phyloP scores from a whole-genome alignment of 1,140 invertebrate species.

The Apolygus lucorum region DNA sequence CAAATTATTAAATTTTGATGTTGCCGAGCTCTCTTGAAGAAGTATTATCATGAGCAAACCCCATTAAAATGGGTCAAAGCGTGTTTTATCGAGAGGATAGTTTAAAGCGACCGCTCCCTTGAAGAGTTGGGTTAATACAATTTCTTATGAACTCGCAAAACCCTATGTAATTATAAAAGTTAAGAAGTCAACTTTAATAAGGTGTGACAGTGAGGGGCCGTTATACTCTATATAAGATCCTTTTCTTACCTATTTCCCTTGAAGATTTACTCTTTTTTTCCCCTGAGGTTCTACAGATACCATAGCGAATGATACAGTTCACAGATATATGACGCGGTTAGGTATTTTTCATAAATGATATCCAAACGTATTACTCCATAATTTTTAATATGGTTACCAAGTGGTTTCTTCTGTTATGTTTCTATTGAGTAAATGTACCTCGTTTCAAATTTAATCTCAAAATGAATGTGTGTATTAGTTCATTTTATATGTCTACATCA shows the following conservation, averaged over 20 bases:
- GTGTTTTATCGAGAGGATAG: slow-evolving; percentile 3
- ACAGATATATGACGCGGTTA: not conserved
- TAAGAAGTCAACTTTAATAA: slow-evolving; percentile 15
- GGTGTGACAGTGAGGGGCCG: slow-evolving; percentile 1
- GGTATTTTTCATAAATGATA: not conserved
- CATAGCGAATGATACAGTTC: not conserved
- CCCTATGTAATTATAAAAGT: slow-evolving; percentile 13
- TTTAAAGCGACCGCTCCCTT: not conserved
- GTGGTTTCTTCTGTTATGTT: not conserved
- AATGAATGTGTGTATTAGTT: too few species aligned
- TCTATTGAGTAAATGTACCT: not conserved
- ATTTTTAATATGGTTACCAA: too few species aligned
- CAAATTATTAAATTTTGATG: not conserved
- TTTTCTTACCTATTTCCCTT: not conserved
- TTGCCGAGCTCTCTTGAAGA: not conserved
- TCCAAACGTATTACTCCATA: too few species aligned
- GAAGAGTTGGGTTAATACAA: not conserved
- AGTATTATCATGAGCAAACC: not conserved
- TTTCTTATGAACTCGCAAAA: not conserved
- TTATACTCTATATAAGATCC: not conserved
- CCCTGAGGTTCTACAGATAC: not conserved
- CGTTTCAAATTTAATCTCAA: too few species aligned
- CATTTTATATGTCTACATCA: not conserved
- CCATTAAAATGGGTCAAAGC: slow-evolving; percentile 4
- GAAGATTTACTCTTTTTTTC: not conserved